Evolutionary conservation across 2,888 invertebrate species (phyloP).

Genomic region (Eucera pruinosa): DNA sequence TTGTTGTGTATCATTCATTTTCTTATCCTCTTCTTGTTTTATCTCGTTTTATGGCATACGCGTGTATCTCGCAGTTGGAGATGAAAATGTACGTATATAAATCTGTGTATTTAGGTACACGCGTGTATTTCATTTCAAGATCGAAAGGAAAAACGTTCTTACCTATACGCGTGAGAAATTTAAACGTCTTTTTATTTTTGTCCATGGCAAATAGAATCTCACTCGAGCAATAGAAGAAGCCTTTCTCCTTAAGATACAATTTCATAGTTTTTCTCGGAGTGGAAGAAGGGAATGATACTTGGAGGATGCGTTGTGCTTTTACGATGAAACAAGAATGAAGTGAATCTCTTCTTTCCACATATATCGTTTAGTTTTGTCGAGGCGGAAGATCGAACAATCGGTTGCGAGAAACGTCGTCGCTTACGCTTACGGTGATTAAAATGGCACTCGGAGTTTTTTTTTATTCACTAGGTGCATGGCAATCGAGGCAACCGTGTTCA

Average conservation of each 20-base stretch:
- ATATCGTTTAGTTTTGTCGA: neutral
- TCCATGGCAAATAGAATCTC: conserved; percentile 53
- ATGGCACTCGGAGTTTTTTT: conserved; percentile 55
- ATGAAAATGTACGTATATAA: conserved; percentile 44
- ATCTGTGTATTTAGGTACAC: conserved; percentile 68
- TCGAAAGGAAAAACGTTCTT: conserved; percentile 12
- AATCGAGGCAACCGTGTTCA: conserved; percentile 36
- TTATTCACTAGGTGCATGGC: conserved; percentile 57
- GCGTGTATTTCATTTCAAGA: conserved; percentile 27
- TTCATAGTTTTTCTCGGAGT: conserved; percentile 31
- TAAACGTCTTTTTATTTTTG: conserved; percentile 10
- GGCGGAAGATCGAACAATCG: conserved; percentile 31
- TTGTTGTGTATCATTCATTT: conserved; percentile 5
- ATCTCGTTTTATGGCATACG: conserved; percentile 73
- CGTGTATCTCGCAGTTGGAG: conserved; percentile 68
- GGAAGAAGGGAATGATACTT: conserved; percentile 54
- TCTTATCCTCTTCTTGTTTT: conserved; percentile 42
- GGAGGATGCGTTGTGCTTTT: conserved; percentile 11
- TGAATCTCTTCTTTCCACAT: conserved; percentile 10
- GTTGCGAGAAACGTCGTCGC: conserved; percentile 23
- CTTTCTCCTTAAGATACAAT: conserved; percentile 43
- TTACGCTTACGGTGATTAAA: conserved; percentile 50
- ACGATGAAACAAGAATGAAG: conserved; percentile 6
- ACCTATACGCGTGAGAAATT: conserved; percentile 18
- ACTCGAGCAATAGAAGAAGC: conserved; percentile 52